Evolutionary conservation across 2,113 vertebrate genomes (phyloP), one percentile per base, ranked within the genome.

Genomic region (Vimba vimba): DNA sequence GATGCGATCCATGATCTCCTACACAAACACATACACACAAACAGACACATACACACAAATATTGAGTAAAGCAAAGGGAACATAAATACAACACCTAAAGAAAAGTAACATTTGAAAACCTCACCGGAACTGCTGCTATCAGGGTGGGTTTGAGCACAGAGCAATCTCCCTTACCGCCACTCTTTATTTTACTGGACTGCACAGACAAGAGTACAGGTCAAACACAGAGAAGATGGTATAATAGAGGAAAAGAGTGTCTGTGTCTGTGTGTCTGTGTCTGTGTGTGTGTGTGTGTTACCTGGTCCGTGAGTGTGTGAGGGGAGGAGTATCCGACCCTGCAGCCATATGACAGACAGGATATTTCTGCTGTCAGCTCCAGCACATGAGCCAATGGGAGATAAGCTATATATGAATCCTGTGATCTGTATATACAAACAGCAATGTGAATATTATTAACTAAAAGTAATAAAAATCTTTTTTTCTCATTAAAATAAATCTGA

Each of bases 1-100:
- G 93, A 99, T 99, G 84, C 97, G 96, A 91, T 99, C 98, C 98
- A 99, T 97, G 60, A 99, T 99, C 96, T 99, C 98, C 98, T 99
- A 85, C 1, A 88, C 12, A 3, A 33, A 76, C 30, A 55, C 88
- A 79, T 85, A 79, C 43, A 77, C 27, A 64, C 87, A 79, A 86
- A 79, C 52, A 85, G 15, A 83, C 0, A 74, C 1, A 57, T 50
- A 81, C 21, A 57, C 19, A 85, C 25, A 78, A 25, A 77, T 15
- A 39, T 21, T 15, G 43, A 55, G 21, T 36, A 39, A 75, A 74
- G 36, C n/a, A 33, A 60, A 10, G 52, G 11, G 12, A 52, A 23
- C 25, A 52, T 33, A 11, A 50, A 60, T 21, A 12, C 45, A 45
- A n/a, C 21, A 79, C n/a, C 36, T 36, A 19, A 85, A 79, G 85